A percentile compares a stretch with the other conserved stretches of the same genome.
phyloP scores from a whole-genome alignment of 2,888 invertebrate genomes.

The Eledone cirrhosa region DNA sequence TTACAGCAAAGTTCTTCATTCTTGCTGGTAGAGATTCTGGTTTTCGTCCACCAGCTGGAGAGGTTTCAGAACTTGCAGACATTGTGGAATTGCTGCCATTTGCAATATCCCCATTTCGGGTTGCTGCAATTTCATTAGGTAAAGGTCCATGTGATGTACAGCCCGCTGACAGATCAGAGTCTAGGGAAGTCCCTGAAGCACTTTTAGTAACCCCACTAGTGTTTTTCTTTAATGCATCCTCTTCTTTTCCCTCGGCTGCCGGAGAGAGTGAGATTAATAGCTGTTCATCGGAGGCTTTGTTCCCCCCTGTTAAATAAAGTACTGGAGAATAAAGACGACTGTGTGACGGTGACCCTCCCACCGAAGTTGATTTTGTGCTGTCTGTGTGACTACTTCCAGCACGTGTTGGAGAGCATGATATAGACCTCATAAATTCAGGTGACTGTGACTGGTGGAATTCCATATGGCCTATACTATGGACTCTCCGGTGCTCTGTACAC shows the following conservation, averaged over 20 bases:
- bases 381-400: constrained; percentile 29
- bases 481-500: constrained; percentile 55
- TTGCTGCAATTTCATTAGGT: constrained; percentile 38
- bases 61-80: constrained; percentile 54
- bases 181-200: constrained; percentile 53
- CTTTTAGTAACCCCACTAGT: constrained; percentile 44
- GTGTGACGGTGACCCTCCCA: constrained; percentile 21
- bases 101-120: constrained; percentile 45
- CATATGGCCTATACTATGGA: constrained; percentile 59
- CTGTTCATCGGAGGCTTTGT: constrained; percentile 27
- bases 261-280: constrained; percentile 24
- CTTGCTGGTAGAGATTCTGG: constrained; percentile 24
- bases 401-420: constrained; percentile 47
- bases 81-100: constrained; percentile 54
- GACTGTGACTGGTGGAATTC: constrained; percentile 45
- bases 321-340: constrained; percentile 34
- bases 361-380: constrained; percentile 17
- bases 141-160: constrained; percentile 41
- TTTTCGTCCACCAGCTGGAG: constrained; percentile 40
- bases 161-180: constrained; percentile 56
- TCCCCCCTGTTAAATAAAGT: constrained; percentile 25
- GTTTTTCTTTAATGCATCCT: constrained; percentile 25
- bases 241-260: constrained; percentile 21
- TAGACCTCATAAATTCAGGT: constrained; percentile 46
- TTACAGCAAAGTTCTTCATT: constrained; percentile 25